These are phyloP conservation scores for Isoperla grammatica DNA, from an alignment of 2,888 invertebrate species.

Conservation along the genomic window DNA sequence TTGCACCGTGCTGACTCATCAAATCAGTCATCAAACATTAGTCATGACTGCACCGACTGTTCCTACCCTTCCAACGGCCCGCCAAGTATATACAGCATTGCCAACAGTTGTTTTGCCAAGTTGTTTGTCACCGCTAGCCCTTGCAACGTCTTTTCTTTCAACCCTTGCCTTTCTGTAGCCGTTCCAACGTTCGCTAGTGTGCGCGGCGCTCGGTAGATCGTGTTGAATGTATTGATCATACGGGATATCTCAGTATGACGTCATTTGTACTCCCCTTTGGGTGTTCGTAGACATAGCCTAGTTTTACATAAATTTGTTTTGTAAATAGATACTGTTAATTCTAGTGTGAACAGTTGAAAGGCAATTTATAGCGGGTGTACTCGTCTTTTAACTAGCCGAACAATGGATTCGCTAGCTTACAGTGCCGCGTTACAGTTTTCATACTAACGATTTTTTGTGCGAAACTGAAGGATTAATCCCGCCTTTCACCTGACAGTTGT, in stretches of 20 bases:
- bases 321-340: neutral
- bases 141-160: too few species aligned
- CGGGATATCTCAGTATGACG: neutral
- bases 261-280: neutral
- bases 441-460: conserved; percentile 13
- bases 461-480: conserved; percentile 14
- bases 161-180: too few species aligned
- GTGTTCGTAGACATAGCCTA: neutral
- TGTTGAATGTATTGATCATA: conserved; percentile 13
- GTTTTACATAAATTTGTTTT: neutral
- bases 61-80: too few species aligned
- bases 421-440: neutral
- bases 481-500: conserved; percentile 28
- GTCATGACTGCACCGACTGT: too few species aligned
- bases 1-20: too few species aligned
- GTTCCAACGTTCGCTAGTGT: too few species aligned
- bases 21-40: too few species aligned
- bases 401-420: neutral
- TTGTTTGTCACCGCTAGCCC: too few species aligned
- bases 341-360: neutral
- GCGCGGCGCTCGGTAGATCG: conserved; percentile 4
- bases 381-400: neutral
- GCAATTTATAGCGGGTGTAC: neutral
- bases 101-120: too few species aligned
- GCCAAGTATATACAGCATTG: too few species aligned